Evolutionary conservation across 2,113 vertebrate species (phyloP).

Genomic region (Chaetura pelagica): DNA sequence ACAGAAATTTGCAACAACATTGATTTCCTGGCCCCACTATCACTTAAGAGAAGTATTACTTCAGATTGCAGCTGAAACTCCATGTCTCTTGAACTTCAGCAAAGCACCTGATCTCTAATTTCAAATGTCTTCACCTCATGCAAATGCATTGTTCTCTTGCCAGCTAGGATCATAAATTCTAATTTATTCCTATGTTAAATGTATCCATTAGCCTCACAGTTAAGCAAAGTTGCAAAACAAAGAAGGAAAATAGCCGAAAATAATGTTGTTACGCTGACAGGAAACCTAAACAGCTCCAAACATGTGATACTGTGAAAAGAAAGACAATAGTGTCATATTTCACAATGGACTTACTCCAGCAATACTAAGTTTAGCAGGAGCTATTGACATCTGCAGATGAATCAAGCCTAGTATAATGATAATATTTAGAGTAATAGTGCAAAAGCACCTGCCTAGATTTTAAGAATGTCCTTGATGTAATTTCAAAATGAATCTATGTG

Average conservation of each 20-base stretch:
- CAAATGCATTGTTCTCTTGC: background rate
- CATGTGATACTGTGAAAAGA: background rate
- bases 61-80: background rate
- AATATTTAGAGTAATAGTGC: background rate
- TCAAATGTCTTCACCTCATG: background rate
- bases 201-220: constrained; percentile 3
- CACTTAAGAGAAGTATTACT: background rate
- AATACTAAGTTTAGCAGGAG: constrained; percentile 4
- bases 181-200: constrained; percentile 24
- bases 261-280: background rate
- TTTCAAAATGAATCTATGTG: background rate
- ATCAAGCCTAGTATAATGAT: background rate
- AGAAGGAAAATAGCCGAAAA: constrained; percentile 17
- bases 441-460: background rate
- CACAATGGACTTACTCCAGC: background rate
- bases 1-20: background rate
- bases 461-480: background rate
- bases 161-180: background rate
- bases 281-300: constrained; percentile 34
- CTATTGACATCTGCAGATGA: background rate
- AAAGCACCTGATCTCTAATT: background rate
- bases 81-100: background rate
- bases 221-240: background rate
- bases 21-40: background rate
- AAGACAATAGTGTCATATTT: background rate